Evolutionary conservation across 1,140 invertebrate genomes (phyloP).

Genomic region (Drosophila nikananu): DNA sequence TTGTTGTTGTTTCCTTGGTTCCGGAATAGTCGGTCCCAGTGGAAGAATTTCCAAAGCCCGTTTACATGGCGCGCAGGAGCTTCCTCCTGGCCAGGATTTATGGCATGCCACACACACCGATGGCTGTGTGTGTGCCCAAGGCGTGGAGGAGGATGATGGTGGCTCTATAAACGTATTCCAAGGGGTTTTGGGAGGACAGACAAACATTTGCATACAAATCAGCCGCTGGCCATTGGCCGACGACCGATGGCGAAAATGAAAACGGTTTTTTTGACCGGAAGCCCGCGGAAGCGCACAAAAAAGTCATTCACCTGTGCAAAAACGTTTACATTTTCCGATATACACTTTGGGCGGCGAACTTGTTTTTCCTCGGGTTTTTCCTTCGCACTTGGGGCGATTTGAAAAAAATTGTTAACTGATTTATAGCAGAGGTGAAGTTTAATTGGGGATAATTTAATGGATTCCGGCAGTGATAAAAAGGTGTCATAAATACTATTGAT

Average conservation of each 20-base stretch:
- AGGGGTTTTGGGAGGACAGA: slow-evolving; percentile 33
- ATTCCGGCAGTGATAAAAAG: slow-evolving; percentile 9
- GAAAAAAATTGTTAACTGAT: slow-evolving; percentile 25
- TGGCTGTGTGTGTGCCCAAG: slow-evolving; percentile 10
- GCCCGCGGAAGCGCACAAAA: slow-evolving; percentile 76
- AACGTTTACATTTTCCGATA: slow-evolving; percentile 64
- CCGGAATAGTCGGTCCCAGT: slow-evolving; percentile 46
- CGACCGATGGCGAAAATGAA: slow-evolving; percentile 73
- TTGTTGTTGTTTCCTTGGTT: slow-evolving; percentile 80
- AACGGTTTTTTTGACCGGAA: slow-evolving; percentile 82
- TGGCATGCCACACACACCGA: slow-evolving; percentile 60
- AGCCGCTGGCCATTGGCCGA: slow-evolving; percentile 46
- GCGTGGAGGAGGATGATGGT: slow-evolving; percentile 12
- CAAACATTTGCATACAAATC: slow-evolving; percentile 63
- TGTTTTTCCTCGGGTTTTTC: slow-evolving; percentile 36
- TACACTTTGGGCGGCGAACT: slow-evolving; percentile 38
- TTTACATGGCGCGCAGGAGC: slow-evolving; percentile 35
- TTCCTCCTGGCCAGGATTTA: slow-evolving; percentile 68
- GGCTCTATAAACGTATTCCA: slow-evolving; percentile 2
- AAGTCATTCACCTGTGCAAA: slow-evolving; percentile 84
- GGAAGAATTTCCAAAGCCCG: slow-evolving; percentile 50
- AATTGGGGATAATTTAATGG: slow-evolving; percentile 9
- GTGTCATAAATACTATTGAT: neutral
- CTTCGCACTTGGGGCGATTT: slow-evolving; percentile 1
- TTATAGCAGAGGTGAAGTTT: slow-evolving; percentile 15